Percentiles rank a stretch among this genome's conserved stretches.
phyloP scores from a whole-genome alignment of 1,140 invertebrate genomes.

The Papilio aristodemus region DNA sequence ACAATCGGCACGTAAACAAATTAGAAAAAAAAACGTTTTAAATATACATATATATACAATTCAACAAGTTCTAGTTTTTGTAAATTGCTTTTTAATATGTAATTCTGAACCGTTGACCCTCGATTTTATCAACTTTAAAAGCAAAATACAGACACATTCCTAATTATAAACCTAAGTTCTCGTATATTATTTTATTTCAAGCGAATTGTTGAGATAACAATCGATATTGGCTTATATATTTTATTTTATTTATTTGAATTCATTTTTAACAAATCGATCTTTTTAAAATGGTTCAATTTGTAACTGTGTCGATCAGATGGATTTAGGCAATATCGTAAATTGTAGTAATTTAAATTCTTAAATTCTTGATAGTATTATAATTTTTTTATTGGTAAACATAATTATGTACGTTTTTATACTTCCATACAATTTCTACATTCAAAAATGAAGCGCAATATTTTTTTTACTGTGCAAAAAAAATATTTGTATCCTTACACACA shows the following conservation, averaged over 20 bases:
- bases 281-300: too few species aligned
- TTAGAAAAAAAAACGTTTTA: neutral
- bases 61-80: neutral
- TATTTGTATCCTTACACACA: too few species aligned
- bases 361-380: too few species aligned
- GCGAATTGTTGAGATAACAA: neutral
- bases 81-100: slow-evolving; percentile 9
- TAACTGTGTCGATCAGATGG: neutral
- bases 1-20: neutral
- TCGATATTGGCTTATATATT: neutral
- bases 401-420: too few species aligned
- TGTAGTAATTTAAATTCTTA: too few species aligned
- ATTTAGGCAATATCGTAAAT: too few species aligned
- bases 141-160: neutral
- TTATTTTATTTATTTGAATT: too few species aligned
- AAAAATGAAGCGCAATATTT: too few species aligned
- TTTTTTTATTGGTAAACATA: too few species aligned
- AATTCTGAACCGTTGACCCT: neutral
- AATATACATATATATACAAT: neutral
- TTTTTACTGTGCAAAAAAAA: too few species aligned
- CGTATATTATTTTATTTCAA: neutral
- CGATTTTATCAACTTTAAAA: slow-evolving; percentile 3
- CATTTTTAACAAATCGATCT: too few species aligned
- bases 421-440: too few species aligned
- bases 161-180: neutral